A percentile compares a stretch with the other conserved stretches of the same genome.
phyloP scores from a whole-genome alignment of 2,797 vertebrate species.

The Scomberomorus guttatus region DNA sequence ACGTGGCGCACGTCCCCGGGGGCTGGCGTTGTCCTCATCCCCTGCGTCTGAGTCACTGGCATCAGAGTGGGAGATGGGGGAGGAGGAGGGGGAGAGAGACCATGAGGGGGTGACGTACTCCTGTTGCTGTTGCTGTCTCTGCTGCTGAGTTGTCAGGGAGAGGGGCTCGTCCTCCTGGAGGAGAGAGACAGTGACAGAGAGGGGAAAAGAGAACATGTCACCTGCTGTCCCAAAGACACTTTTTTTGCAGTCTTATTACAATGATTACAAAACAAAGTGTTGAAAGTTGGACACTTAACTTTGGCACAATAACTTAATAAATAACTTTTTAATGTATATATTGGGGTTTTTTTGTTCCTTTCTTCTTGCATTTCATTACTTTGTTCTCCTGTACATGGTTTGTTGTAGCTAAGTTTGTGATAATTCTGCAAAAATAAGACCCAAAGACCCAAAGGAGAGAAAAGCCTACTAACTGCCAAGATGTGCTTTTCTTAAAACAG shows the following conservation, averaged over 20 bases:
- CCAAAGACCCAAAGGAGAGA: neutral
- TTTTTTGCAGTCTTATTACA: neutral
- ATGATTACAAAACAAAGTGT: neutral
- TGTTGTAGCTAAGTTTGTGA: neutral
- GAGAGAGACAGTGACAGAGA: conserved; percentile 17
- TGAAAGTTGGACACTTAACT: neutral
- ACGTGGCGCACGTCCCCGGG: conserved; percentile 63
- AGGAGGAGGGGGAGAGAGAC: conserved; percentile 87
- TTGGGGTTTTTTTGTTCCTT: neutral
- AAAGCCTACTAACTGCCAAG: neutral
- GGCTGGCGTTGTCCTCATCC: conserved; percentile 70
- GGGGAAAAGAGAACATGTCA: neutral
- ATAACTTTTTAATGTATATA: neutral
- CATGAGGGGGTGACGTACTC: conserved; percentile 87
- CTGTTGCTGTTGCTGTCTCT: conserved; percentile 66
- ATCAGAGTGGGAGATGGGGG: conserved; percentile 86
- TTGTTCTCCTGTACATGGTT: neutral
- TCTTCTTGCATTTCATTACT: neutral
- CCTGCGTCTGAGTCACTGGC: conserved; percentile 82
- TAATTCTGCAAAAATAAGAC: neutral
- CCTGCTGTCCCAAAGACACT: neutral
- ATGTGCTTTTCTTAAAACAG: conserved; percentile 1
- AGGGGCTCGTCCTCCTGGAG: conserved; percentile 78
- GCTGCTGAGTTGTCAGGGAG: conserved; percentile 62
- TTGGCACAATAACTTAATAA: too few species aligned